phyloP scores from a whole-genome alignment of 2,888 invertebrate species.

The Hydrotaea cyrtoneurina region DNA sequence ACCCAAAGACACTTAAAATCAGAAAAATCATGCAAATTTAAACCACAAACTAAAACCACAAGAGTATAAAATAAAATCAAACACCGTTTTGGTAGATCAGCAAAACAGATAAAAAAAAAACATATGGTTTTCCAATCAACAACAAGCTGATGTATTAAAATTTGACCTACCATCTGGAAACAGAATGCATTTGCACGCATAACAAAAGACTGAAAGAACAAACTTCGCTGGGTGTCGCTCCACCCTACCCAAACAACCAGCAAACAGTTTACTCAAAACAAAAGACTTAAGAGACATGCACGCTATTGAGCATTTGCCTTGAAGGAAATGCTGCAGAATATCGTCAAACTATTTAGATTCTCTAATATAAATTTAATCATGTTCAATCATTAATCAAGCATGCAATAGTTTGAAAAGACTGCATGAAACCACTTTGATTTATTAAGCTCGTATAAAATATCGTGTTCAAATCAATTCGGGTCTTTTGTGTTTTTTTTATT shows the following conservation, averaged over 20 bases:
- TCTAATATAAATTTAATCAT: conserved; percentile 34
- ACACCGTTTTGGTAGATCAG: background rate
- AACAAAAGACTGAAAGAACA: conserved; percentile 51
- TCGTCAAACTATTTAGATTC: no score
- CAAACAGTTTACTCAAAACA: conserved; percentile 36
- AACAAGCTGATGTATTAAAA: no score
- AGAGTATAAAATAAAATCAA: background rate
- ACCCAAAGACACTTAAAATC: background rate
- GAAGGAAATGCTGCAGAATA: no score
- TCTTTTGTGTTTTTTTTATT: no score
- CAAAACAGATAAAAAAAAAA: background rate
- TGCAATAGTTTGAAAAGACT: background rate
- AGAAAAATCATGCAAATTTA: background rate
- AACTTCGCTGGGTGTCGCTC: background rate
- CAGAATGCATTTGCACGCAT: no score
- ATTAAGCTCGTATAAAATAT: background rate
- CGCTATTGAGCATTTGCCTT: background rate
- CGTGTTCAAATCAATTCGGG: background rate
- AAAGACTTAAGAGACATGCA: conserved; percentile 54
- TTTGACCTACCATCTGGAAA: no score
- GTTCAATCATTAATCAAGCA: conserved; percentile 46
- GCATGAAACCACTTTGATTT: conserved; percentile 12
- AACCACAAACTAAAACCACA: background rate
- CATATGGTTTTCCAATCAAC: no score
- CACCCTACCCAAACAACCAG: background rate